A percentile compares a stretch with the other conserved stretches of the same genome.
Conservation (phyloP, 2,888 invertebrate species). For the Uloborus plumipes region DNA sequence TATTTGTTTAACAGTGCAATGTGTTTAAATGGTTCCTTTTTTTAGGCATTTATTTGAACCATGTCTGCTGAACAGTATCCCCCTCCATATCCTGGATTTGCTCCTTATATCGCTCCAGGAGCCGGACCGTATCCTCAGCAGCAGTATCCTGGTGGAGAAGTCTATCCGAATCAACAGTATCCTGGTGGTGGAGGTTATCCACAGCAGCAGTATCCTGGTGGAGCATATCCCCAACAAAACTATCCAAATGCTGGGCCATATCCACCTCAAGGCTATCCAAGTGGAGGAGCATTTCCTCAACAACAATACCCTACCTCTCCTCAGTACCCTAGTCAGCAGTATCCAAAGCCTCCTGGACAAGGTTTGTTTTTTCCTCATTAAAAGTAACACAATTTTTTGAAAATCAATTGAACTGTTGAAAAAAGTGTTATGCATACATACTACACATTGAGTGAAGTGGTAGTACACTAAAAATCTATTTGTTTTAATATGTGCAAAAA, state of each 20-base stretch:
- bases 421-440: too few relatives aligned
- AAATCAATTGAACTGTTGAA: neutral
- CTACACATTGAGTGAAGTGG: too few relatives aligned
- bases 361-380: too few relatives aligned
- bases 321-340: slow-evolving; percentile 11
- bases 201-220: slow-evolving; percentile 11
- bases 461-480: too few relatives aligned
- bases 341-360: slow-evolving; percentile 5
- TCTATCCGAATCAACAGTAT: slow-evolving; percentile 3
- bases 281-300: slow-evolving; percentile 8
- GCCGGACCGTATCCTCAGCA: slow-evolving; percentile 30
- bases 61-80: slow-evolving; percentile 31
- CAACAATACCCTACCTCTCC: slow-evolving; percentile 5
- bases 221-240: slow-evolving; percentile 12
- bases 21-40: too few relatives aligned
- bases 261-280: slow-evolving; percentile 9
- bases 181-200: slow-evolving; percentile 2
- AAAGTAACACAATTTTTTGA: neutral
- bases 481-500: too few relatives aligned
- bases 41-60: slow-evolving; percentile 8
- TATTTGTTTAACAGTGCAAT: too few relatives aligned
- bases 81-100: slow-evolving; percentile 49
- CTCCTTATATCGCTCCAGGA: slow-evolving; percentile 30
- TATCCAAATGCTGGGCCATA: slow-evolving; percentile 7
- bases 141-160: neutral